Evolutionary conservation across 2,888 invertebrate species (phyloP).

Genomic region (Gymnocheta viridis): DNA sequence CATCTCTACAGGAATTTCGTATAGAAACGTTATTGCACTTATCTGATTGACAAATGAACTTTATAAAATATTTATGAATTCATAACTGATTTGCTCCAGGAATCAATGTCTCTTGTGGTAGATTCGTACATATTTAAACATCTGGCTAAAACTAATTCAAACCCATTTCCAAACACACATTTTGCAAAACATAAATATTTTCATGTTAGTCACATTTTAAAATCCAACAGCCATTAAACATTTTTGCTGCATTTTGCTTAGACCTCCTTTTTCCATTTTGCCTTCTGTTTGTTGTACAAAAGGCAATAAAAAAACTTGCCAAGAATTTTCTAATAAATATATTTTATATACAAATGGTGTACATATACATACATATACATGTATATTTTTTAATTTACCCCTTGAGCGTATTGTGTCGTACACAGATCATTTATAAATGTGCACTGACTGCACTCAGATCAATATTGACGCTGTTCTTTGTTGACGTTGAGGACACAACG

Average conservation of each 20-base stretch:
- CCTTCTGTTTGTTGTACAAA: conserved; percentile 40
- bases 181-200: conserved; percentile 18
- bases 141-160: conserved; percentile 22
- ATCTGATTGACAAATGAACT: no score
- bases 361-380: background rate
- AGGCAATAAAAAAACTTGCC: conserved; percentile 25
- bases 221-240: conserved; percentile 39
- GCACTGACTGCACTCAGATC: conserved; percentile 57
- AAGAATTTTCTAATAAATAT: conserved; percentile 50
- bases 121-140: background rate
- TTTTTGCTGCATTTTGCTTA: conserved; percentile 31
- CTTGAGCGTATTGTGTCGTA: conserved; percentile 63
- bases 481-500: conserved; percentile 54
- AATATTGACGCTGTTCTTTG: conserved; percentile 36
- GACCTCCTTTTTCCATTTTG: background rate
- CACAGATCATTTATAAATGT: conserved; percentile 64
- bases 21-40: no score
- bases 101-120: background rate
- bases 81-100: no score
- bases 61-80: no score
- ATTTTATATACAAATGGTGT: conserved; percentile 18
- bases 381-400: conserved; percentile 48
- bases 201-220: conserved; percentile 45
- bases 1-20: no score
- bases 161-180: background rate